Base-by-base conservation (phyloP, 2,888 invertebrate genomes). In the Stenolophus ochropezus region DNA sequence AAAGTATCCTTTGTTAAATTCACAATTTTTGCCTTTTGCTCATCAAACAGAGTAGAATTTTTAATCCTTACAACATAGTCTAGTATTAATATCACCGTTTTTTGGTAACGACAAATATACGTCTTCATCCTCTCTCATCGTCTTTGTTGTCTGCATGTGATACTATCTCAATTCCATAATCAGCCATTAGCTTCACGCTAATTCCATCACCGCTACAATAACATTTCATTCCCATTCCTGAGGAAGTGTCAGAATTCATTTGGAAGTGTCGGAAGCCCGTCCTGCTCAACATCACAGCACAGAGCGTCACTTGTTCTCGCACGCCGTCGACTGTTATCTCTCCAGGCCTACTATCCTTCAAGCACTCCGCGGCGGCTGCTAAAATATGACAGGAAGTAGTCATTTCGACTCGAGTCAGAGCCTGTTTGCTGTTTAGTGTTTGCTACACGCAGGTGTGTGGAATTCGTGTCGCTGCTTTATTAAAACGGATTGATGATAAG, bases 321-420 rank as follows among this genome's bases (percentile, higher is more conserved):
- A 51, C n/a, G 25, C 76, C 61, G 58, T 77, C 78, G 25, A 78
- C 27, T 65, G 33, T 79, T 79, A 79, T 79, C 79, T 69, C 77
- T 21, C 11, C 16, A 23, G 56, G 73, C 23, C 49, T 49, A 49
- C 49, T 73, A 20, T n/a, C 21, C n/a, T 14, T 20, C 49, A 14
- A 6, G 25, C 14, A 23, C 25, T 42, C 16, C 25, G 71, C 61
- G 25, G 53, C 20, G 53, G 56, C 56, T 53, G 53, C 79, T 79
- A 79, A 79, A 69, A 69, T 79, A 79, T 79, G 79, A 79, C 79
- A 69, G 79, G 79, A 79, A 79, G 71, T 49, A 79, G 69, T 79
- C 69, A 79, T 79, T 79, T 53, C 53, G 79, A 79, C 25, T 79
- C n/a, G n/a, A n/a, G n/a, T 71, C 33, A 78, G 78, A 65, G 65